Evolutionary conservation across 2,113 vertebrate genomes (phyloP), one percentile per base, ranked within the genome.

Genomic region (Gobiocypris rarus): DNA sequence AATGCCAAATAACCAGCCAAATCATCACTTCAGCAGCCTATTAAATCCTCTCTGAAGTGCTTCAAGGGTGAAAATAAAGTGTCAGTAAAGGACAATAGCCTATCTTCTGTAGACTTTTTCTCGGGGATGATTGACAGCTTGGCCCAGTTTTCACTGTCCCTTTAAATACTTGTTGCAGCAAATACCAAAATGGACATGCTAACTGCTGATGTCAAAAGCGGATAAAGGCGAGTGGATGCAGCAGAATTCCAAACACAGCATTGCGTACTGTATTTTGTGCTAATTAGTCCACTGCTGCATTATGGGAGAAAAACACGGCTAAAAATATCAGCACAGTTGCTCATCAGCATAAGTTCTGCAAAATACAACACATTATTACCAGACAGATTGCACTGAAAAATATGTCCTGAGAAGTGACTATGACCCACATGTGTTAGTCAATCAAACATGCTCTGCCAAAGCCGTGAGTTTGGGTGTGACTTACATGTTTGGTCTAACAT

Each of bases 181-280:
- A 78, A 84, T 78, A 61, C 24, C 52, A 50, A 85, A 71, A 63
- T 70, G 63, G 67, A 73, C 34, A 63, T 11, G 24, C 59, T 50
- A 54, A 48, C 31, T 58, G 59, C 48, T 67, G 26, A 9, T 31
- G 78, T 67, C 26, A 48, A 63, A 79, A 63, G 24, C 13, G 58
- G 17, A 4, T 2, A 24, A 8, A 19, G 14, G 5, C 41, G 54
- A 45, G 45, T 19, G 10, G 9, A 73, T 43, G 65, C 38, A 61
- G 75, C 63, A 69, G 34, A 59, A 71, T 79, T 19, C 14, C 6
- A 4, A 34, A 26, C 1, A 19, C 63, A 79, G 15, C 1, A 38
- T 41, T 67, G 31, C 19, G n/a, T 63, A 43, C 10, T 52, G 17
- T 52, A n/a, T 81, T 59, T 17, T 48, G 41, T 48, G 24, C 24